Evolutionary conservation across 1,140 invertebrate species (phyloP).

Genomic region (Bombyx mori): DNA sequence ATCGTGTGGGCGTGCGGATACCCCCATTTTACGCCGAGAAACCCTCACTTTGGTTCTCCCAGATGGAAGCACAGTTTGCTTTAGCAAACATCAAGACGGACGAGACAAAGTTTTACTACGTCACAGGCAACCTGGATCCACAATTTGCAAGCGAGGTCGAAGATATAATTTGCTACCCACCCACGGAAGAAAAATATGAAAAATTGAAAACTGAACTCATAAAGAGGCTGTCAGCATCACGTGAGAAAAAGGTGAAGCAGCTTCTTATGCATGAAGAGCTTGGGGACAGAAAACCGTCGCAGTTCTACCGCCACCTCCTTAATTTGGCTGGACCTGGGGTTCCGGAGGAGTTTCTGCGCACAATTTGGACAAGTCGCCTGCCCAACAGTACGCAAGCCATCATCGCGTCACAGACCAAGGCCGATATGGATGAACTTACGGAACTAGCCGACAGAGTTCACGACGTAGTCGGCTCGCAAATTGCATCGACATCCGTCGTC

Average conservation of each 20-base stretch:
- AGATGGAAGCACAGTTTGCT: no score
- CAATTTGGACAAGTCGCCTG: conserved; percentile 7
- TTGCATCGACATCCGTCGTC: background rate
- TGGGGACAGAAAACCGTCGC: conserved; percentile 7
- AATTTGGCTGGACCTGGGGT: conserved; percentile 11
- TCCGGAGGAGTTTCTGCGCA: conserved; percentile 9
- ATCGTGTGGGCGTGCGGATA: no score
- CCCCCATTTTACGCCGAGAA: no score
- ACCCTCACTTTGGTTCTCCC: no score
- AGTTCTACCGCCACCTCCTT: conserved; percentile 14
- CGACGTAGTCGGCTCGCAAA: background rate
- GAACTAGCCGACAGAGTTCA: conserved; percentile 8
- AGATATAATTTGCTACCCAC: background rate
- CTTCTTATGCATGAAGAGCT: conserved; percentile 9
- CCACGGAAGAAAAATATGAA: background rate
- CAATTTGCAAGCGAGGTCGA: background rate
- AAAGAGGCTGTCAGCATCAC: background rate
- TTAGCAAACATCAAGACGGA: background rate
- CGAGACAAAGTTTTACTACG: background rate
- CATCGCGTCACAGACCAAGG: conserved; percentile 3
- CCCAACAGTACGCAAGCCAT: conserved; percentile 5
- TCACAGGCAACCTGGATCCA: background rate
- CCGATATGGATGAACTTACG: conserved; percentile 4
- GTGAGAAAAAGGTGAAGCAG: conserved; percentile 8
- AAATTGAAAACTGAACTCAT: background rate